phyloP scores from a whole-genome alignment of 2,888 invertebrate species.

The Sceliomorpha sp. region DNA sequence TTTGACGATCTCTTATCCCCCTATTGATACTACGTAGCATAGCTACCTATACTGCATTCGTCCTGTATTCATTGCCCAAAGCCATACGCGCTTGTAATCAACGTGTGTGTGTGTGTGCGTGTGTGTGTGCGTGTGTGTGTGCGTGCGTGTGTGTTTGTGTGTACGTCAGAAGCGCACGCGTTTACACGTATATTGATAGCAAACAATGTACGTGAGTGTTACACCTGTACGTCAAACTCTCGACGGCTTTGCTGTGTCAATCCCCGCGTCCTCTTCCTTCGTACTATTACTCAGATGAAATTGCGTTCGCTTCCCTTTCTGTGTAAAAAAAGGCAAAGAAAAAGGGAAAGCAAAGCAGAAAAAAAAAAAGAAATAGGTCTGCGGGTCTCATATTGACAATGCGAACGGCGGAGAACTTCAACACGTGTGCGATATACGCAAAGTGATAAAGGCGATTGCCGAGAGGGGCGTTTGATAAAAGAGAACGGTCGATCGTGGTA shows the following conservation, averaged over 20 bases:
- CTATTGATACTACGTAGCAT: too few species aligned
- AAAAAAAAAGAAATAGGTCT: constrained; percentile 46
- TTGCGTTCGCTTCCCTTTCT: constrained; percentile 50
- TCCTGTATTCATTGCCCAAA: constrained; percentile 46
- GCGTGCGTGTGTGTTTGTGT: too few species aligned
- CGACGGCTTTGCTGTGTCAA: constrained; percentile 37
- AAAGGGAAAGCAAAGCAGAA: constrained; percentile 34
- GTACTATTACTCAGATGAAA: constrained; percentile 54
- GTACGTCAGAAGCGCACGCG: constrained; percentile 35
- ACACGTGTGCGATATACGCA: constrained; percentile 44
- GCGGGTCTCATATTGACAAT: constrained; percentile 51
- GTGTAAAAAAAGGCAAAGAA: constrained; percentile 23
- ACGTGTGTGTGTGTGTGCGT: neutral
- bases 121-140: constrained; percentile 20
- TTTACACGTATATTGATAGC: constrained; percentile 28
- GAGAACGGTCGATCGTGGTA: constrained; percentile 28
- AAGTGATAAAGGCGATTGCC: constrained; percentile 50
- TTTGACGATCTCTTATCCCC: too few species aligned
- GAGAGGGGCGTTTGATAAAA: constrained; percentile 43
- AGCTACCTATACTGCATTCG: too few species aligned
- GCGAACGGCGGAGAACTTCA: constrained; percentile 35
- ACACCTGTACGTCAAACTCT: constrained; percentile 49
- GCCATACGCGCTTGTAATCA: constrained; percentile 49
- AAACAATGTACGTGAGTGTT: constrained; percentile 44
- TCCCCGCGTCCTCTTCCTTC: constrained; percentile 30